Evolutionary conservation across 2,888 invertebrate species (phyloP).

Genomic region (Conomelus anceps): DNA sequence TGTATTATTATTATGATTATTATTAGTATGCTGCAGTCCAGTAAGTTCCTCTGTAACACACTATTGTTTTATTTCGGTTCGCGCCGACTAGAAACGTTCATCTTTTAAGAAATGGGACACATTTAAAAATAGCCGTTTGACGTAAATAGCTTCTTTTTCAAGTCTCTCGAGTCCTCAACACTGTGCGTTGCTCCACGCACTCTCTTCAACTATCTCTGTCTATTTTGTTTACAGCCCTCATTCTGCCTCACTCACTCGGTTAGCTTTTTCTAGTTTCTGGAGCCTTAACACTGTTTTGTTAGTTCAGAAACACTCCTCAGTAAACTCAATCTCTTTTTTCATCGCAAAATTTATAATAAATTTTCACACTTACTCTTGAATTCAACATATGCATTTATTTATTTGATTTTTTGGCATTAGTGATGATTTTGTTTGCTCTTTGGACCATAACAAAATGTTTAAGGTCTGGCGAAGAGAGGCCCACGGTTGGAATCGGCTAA

Average conservation of each 20-base stretch:
- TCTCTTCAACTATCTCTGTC: not conserved
- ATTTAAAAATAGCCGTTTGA: slow-evolving; percentile 8
- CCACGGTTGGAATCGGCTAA: too few relatives aligned
- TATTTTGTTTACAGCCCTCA: not conserved
- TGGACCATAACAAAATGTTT: too few relatives aligned
- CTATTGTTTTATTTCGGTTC: not conserved
- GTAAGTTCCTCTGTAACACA: not conserved
- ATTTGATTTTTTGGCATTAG: not conserved
- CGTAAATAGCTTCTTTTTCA: slow-evolving; percentile 8
- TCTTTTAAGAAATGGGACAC: slow-evolving; percentile 10
- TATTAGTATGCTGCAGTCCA: not conserved
- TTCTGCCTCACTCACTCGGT: not conserved
- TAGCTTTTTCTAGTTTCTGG: not conserved
- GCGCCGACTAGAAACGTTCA: not conserved
- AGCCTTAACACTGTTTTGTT: not conserved
- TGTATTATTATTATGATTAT: too few relatives aligned
- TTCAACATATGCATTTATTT: too few relatives aligned
- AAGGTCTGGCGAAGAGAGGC: too few relatives aligned
- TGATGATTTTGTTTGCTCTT: too few relatives aligned
- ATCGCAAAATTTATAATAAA: not conserved
- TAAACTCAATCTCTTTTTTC: not conserved
- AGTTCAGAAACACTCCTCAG: not conserved
- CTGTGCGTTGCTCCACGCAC: not conserved
- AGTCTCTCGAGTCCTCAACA: slow-evolving; percentile 4
- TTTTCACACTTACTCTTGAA: not conserved